Evolutionary conservation across 2,888 invertebrate genomes (phyloP).

Genomic region (Sphecodes monilicornis): DNA sequence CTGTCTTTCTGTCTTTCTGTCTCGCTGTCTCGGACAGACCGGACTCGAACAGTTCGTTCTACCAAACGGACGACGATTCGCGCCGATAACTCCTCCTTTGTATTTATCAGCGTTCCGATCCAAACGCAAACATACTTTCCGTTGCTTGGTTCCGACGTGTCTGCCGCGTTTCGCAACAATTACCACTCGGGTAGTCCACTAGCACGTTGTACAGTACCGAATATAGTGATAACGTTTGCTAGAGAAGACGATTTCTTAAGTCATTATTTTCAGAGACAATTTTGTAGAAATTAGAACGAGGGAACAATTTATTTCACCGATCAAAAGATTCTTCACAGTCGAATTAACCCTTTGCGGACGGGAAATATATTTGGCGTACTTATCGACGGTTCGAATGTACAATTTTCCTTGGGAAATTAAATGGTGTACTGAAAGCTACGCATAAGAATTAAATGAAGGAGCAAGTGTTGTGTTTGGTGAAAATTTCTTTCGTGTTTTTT

Average conservation of each 20-base stretch:
- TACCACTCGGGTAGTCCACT: neutral
- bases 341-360: too few species aligned
- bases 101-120: conserved; percentile 22
- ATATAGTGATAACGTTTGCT: neutral
- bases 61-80: conserved; percentile 31
- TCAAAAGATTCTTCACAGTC: neutral
- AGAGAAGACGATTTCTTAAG: neutral
- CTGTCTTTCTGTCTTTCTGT: conserved; percentile 23
- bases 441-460: too few species aligned
- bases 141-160: neutral
- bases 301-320: neutral
- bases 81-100: conserved; percentile 33
- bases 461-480: too few species aligned
- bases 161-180: neutral
- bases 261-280: neutral
- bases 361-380: too few species aligned
- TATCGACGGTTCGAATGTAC: too few species aligned
- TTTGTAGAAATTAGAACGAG: neutral
- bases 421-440: too few species aligned
- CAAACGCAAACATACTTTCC: neutral
- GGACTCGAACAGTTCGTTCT: conserved; percentile 10
- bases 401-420: too few species aligned
- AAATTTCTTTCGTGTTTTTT: too few species aligned
- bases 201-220: neutral
- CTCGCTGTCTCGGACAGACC: conserved; percentile 11